Evolutionary conservation across 2,113 vertebrate genomes (phyloP), one percentile per base, ranked within the genome.

Genomic region (Anthoscopus minutus): DNA sequence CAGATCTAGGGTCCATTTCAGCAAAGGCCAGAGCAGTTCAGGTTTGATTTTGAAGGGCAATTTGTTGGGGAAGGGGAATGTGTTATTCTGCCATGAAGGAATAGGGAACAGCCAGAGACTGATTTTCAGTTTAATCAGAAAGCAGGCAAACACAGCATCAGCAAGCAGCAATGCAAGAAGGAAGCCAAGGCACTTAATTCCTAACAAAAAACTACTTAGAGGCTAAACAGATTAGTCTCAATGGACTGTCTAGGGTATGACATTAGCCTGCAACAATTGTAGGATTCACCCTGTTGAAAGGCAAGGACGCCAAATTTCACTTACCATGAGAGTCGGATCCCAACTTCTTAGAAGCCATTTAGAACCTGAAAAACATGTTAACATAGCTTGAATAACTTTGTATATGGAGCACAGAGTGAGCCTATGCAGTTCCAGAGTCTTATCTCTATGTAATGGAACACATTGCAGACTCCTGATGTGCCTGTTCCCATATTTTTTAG

Each of bases 301-400:
- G 47, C 50, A 91, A 28, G 24, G 24, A 94, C 64, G 33, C 3
- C 19, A 81, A 73, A 54, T 74, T 66, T 62, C 10, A 97, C 98
- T 99, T 97, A 99, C 99, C 99, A 94, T 98, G 98, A 98, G 98
- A 98, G 96, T 99, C 99, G 91, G 98, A 98, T 97, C 98, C 98
- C 97, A 98, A 98, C 98, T 99, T 99, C 98, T 98, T 99, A 97
- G 98, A 98, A 99, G 99, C 99, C 99, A 99, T 99, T 99, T 99
- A 99, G 98, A 98, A 98, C 94, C 98, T 99, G 97, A 88, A 97
- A 98, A 97, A 98, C 45, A 98, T 89, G 94, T 96, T 13, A 70
- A 72, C 74, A 81, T 6, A 73, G 14, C 24, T 83, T 96, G 81
- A 96, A 79, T 11, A 50, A 86, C 25, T 44, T 81, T 3, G 62